phyloP scores from a whole-genome alignment of 2,888 invertebrate genomes.

The Rambutsinella grinnellia region DNA sequence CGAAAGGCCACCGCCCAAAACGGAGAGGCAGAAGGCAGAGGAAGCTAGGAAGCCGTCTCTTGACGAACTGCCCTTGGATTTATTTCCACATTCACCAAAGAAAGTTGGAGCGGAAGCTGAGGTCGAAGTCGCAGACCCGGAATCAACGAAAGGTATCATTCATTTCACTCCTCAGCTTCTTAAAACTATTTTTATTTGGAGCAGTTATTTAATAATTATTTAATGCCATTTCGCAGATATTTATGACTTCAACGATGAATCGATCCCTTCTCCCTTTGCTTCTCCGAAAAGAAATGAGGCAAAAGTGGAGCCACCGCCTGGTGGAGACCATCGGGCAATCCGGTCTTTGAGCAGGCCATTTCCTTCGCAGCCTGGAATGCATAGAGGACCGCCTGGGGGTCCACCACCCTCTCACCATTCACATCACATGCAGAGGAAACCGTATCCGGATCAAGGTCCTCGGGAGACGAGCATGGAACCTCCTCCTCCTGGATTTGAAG shows the following conservation, averaged over 20 bases:
- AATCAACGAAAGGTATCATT: conserved; percentile 37
- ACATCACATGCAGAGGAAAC: conserved; percentile 29
- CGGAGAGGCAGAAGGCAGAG: conserved; percentile 15
- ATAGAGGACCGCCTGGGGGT: conserved; percentile 45
- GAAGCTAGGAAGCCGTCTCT: conserved; percentile 52
- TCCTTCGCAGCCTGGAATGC: not conserved
- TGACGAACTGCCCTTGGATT: conserved; percentile 64
- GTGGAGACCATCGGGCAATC: conserved; percentile 22
- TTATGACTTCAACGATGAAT: conserved; percentile 65
- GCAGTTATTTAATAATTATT: not conserved
- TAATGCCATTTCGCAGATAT: conserved; percentile 47
- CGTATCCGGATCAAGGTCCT: conserved; percentile 5
- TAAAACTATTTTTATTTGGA: not conserved
- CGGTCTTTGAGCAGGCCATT: conserved; percentile 25
- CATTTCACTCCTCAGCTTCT: too few species aligned
- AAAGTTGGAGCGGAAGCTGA: conserved; percentile 57
- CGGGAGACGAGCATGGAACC: conserved; percentile 29
- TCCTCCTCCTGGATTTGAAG: conserved; percentile 62
- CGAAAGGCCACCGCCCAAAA: conserved; percentile 36
- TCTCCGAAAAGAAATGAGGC: conserved; percentile 34
- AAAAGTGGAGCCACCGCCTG: conserved; percentile 23
- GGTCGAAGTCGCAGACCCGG: conserved; percentile 24
- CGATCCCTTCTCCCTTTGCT: conserved; percentile 63
- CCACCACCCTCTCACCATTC: conserved; percentile 14
- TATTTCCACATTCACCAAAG: conserved; percentile 65